Base-by-base conservation (phyloP, 2,797 vertebrate genomes). In the Antennarius maculatus region DNA sequence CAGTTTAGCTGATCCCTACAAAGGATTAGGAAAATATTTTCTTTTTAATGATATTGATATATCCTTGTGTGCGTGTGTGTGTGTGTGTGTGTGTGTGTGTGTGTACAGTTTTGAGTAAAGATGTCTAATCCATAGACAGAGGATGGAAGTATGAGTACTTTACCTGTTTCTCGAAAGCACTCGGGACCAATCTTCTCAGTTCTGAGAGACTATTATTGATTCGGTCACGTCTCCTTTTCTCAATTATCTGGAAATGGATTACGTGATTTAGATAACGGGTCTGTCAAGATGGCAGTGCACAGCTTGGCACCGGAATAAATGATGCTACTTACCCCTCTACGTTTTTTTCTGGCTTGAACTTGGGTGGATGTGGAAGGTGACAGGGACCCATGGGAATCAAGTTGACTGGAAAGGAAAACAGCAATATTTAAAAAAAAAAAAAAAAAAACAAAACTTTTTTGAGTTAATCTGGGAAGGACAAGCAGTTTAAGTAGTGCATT, bases 91-190 rank as follows among this genome's bases (percentile, higher is more conserved):
- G 1, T 23, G 23, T 23, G 23, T 23, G 5, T 34, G 31, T 34
- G 31, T 39, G 37, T 10, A 39, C 5, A 23, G 28, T 6, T 0
- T 34, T 15, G 7, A 6, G 7, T 9, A 69, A 31, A 65, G 13
- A 1, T 56, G 27, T 15, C 7, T 15, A 14, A 1, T 2, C 18
- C 17, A 13, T 49, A 0, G 11, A 2, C 4, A 6, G 55, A 13
- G 7, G 8, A 27, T 12, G 14, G 1, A 55, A 7, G 12, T 0
- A 57, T n/a, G 11, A 58, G 0, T 18, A 46, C 17, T 29, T 51
- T 92, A 99, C 97, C 96, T 99, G 97, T 88, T 99, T 98, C 86
- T 98, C 97, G 76, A 98, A 98, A 43, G 97, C 97, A 82, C 95
- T 99, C 54, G 97, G 97, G 66, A 98, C 97, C 81, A 99, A 78